Conservation (phyloP, 2,888 invertebrate species). For the Chloromyia formosa region DNA sequence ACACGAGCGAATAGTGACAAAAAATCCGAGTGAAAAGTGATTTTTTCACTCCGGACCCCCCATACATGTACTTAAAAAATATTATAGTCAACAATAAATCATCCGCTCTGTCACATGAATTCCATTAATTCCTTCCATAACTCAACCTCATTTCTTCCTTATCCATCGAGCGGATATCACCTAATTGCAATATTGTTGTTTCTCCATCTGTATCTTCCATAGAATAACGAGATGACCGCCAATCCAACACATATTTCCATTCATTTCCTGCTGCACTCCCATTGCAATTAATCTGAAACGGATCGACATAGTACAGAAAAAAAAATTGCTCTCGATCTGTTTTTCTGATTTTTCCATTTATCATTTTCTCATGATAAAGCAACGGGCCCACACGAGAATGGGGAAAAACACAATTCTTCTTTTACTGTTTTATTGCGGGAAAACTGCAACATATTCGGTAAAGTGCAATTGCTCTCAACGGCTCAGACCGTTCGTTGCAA, state of each 20-base stretch:
- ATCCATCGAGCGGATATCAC: slow-evolving; percentile 24
- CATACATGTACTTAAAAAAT: too few relatives aligned
- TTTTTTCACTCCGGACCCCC: too few relatives aligned
- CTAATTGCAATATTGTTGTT: not conserved
- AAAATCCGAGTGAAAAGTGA: too few relatives aligned
- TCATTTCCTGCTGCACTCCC: slow-evolving; percentile 12
- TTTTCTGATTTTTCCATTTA: slow-evolving; percentile 36
- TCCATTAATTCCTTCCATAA: too few relatives aligned
- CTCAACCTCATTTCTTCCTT: too few relatives aligned
- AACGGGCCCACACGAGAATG: not conserved
- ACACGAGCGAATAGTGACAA: too few relatives aligned
- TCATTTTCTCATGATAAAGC: slow-evolving; percentile 25
- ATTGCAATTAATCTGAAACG: slow-evolving; percentile 27
- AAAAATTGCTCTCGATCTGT: slow-evolving; percentile 32
- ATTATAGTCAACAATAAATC: too few relatives aligned
- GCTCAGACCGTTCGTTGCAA: slow-evolving; percentile 36
- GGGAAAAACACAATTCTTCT: slow-evolving; percentile 21
- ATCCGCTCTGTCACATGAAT: too few relatives aligned
- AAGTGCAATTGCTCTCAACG: slow-evolving; percentile 15
- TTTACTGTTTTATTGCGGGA: slow-evolving; percentile 41
- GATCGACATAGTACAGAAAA: not conserved
- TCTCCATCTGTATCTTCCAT: not conserved
- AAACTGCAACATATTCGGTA: slow-evolving; percentile 41
- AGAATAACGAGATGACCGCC: not conserved
- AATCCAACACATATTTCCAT: slow-evolving; percentile 17